Conservation (phyloP, 2,888 invertebrate genomes). For the Nesidiocoris tenuis region DNA sequence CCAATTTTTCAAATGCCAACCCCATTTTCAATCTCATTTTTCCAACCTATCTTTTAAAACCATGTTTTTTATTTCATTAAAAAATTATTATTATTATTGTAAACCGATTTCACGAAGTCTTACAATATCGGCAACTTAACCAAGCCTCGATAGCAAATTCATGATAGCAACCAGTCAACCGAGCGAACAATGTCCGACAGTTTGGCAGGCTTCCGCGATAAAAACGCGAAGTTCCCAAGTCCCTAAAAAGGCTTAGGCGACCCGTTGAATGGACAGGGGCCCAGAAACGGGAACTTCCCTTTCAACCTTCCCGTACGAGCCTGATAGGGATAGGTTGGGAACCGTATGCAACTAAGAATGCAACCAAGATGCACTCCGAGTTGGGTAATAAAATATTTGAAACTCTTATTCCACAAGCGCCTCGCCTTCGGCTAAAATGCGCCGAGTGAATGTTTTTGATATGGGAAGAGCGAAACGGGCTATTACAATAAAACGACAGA, state of each 20-base stretch:
- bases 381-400: conserved; percentile 14
- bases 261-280: not conserved
- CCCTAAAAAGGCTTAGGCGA: not conserved
- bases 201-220: not conserved
- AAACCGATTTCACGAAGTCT: too few relatives aligned
- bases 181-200: not conserved
- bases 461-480: conserved; percentile 10
- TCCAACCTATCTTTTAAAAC: too few relatives aligned
- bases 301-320: not conserved
- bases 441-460: conserved; percentile 1
- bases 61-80: too few relatives aligned
- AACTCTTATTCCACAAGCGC: conserved; percentile 9
- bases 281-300: not conserved
- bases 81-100: too few relatives aligned
- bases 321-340: not conserved
- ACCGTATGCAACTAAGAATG: conserved; percentile 22
- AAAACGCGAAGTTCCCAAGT: not conserved
- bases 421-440: not conserved
- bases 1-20: too few relatives aligned
- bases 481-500: conserved; percentile 18
- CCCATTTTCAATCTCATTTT: too few relatives aligned
- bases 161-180: too few relatives aligned
- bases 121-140: too few relatives aligned
- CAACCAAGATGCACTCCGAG: conserved; percentile 17
- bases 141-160: too few relatives aligned